Base-by-base conservation (phyloP, 2,113 vertebrate genomes). In the Uria lomvia region DNA sequence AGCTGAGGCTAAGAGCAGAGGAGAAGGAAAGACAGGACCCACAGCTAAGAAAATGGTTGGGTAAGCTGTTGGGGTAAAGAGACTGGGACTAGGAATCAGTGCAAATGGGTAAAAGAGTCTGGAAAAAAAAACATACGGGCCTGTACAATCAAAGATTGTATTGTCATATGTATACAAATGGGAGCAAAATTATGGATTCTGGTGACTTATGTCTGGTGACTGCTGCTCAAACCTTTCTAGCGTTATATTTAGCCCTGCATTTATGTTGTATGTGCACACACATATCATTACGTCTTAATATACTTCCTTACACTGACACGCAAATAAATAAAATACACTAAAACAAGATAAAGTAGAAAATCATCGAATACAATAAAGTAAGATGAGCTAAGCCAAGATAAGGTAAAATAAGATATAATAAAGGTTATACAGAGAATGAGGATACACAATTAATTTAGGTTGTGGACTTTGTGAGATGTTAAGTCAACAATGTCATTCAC, bases 231-330 rank as follows among this genome's bases (percentile, higher is more conserved):
- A 71, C n/a, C 47, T 40, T 29, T 38, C 59, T 8, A 7, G 8
- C 27, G 14, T 16, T 34, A 45, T 18, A 42, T 94, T 67, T 29
- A 88, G 47, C 59, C 26, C 30, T 9, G 21, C 40, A 29, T 60
- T 68, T 56, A 52, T 34, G 24, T 43, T 52, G 9, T 9, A 45
- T 13, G 22, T 5, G 26, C 55, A 52, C 13, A 36, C 4, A 60
- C 0, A 0, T 8, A 42, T 21, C 11, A 16, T 38, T 50, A 13
- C 45, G 4, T 15, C 56, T 66, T 32, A 55, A 71, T 58, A 53
- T 68, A 56, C 36, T 42, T 62, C 30, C 16, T 63, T 40, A 63
- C 1, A 65, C 11, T 0, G 6, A 70, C 23, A 65, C 0, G 0
- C 8, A 76, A 72, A 76, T 36, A 60, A 52, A 81, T 15, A 47